phyloP scores from a whole-genome alignment of 2,797 vertebrate genomes.

The Sebastiscus albofasciatus region DNA sequence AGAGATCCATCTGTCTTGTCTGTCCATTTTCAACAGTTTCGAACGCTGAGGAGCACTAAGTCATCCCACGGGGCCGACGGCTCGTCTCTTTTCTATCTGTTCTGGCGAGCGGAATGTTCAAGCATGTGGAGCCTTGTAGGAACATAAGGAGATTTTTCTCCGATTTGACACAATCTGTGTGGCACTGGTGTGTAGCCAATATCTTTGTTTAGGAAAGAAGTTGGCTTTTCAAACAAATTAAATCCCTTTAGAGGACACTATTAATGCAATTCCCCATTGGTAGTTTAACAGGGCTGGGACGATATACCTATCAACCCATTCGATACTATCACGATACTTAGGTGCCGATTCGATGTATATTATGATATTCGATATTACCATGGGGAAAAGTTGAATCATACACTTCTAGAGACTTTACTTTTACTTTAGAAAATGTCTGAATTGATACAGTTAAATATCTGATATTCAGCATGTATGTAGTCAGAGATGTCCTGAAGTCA shows the following conservation, averaged over 20 bases:
- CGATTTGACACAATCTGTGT: background rate
- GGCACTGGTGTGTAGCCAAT: background rate
- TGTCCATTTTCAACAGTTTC: constrained; percentile 30
- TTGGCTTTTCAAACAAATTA: background rate
- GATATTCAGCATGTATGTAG: too few relatives aligned
- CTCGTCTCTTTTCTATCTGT: background rate
- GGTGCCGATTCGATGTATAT: too few relatives aligned
- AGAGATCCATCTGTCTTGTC: constrained; percentile 35
- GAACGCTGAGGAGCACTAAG: background rate
- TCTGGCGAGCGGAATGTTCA: background rate
- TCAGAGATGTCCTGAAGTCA: too few relatives aligned
- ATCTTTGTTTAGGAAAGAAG: background rate
- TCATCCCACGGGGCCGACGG: background rate
- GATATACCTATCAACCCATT: too few relatives aligned
- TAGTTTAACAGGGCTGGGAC: background rate
- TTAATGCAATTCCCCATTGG: background rate
- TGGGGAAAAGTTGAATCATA: too few relatives aligned
- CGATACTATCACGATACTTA: too few relatives aligned
- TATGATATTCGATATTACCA: too few relatives aligned
- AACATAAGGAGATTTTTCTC: constrained; percentile 20
- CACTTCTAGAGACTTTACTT: too few relatives aligned
- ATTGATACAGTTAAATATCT: too few relatives aligned
- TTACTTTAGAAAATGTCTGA: too few relatives aligned
- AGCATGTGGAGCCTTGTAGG: background rate
- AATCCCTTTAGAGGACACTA: background rate